phyloP scores from a whole-genome alignment of 2,113 vertebrate species.

The Phocoena sinus region DNA sequence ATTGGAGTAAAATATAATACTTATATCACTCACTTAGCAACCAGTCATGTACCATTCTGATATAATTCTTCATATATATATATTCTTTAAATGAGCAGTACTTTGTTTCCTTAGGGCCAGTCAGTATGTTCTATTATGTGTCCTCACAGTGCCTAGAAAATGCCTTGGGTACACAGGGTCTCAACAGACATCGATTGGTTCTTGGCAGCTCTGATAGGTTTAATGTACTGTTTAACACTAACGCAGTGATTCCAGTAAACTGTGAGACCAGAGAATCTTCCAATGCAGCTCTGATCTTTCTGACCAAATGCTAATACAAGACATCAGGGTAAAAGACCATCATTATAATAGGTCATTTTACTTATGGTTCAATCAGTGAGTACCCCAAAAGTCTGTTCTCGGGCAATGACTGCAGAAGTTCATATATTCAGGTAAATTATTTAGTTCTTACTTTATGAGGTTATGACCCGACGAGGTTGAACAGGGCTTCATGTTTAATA shows the following conservation, averaged over 20 bases:
- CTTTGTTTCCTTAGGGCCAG: background rate
- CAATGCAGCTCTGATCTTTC: background rate
- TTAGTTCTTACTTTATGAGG: background rate
- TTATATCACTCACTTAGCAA: background rate
- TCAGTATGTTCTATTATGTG: background rate
- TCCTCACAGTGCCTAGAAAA: background rate
- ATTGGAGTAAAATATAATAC: background rate
- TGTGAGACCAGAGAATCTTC: background rate
- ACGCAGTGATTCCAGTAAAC: background rate
- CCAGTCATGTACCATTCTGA: background rate
- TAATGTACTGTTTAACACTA: background rate
- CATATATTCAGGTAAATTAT: background rate
- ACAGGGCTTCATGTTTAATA: background rate
- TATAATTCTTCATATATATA: background rate
- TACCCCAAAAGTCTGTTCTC: background rate
- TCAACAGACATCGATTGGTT: background rate
- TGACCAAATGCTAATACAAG: constrained; percentile 10
- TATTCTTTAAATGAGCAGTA: background rate
- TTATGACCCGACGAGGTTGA: background rate
- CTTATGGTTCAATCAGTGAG: background rate
- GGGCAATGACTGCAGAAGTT: background rate
- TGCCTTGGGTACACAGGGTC: background rate
- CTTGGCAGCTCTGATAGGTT: background rate
- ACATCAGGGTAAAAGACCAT: background rate
- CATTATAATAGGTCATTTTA: background rate